Evolutionary conservation across 2,797 vertebrate species (phyloP).

Genomic region (Xerus rutilus): DNA sequence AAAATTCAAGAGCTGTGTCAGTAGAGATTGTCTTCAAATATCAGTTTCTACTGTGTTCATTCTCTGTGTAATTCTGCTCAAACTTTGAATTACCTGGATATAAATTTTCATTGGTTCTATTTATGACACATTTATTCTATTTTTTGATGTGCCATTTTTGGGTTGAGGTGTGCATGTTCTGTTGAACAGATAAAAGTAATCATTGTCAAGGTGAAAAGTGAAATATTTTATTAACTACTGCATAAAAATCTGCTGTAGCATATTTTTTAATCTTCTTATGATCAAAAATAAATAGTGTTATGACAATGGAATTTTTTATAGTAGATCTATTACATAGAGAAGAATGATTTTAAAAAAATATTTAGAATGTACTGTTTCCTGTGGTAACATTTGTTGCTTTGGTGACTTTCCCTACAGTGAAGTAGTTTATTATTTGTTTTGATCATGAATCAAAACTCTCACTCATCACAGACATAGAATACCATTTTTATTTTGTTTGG

Average conservation of each 20-base stretch:
- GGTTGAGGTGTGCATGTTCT: background rate
- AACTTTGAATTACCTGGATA: conserved; percentile 21
- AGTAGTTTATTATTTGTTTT: background rate
- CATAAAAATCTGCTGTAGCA: background rate
- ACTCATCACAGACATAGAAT: background rate
- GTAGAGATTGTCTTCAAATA: background rate
- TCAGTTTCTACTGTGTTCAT: background rate
- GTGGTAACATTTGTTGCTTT: background rate
- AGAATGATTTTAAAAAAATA: background rate
- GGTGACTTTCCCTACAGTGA: background rate
- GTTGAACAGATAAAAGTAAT: background rate
- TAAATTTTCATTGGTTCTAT: background rate
- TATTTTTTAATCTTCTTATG: background rate
- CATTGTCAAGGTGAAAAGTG: background rate
- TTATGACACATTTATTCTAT: background rate
- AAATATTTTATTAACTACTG: background rate
- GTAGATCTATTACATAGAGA: background rate
- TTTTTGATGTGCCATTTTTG: background rate
- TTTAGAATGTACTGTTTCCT: background rate
- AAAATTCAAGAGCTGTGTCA: conserved; percentile 19
- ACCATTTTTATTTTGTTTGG: background rate
- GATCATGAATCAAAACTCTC: background rate
- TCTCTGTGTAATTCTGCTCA: background rate
- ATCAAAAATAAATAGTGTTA: background rate
- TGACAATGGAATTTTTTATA: background rate